Evolutionary conservation across 2,113 vertebrate species (phyloP), one percentile per base, ranked within the genome.

Genomic region (Hiodon alosoides): DNA sequence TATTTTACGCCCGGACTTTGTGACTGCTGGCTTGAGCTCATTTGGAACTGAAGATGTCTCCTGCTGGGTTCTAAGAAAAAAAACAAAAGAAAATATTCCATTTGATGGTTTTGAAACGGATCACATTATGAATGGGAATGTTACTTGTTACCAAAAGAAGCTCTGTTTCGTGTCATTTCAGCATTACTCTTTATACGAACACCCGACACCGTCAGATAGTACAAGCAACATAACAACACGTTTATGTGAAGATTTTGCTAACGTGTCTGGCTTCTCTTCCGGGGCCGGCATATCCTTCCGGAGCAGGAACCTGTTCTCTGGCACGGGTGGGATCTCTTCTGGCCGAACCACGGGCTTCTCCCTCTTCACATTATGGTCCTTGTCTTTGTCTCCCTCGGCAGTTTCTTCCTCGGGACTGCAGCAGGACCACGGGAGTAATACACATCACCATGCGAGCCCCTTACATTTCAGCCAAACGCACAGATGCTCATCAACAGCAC

Each of bases 271-370:
- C 48, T 93, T 92, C 64, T 86, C 82, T n/a, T 81, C 86, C 84
- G 89, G 86, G 16, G 83, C 83, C 7, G 95, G 94, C 81, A 91
- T 85, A 79, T 96, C 96, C 83, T 94, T 92, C 78, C 97, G 90
- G 5, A 99, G 90, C 79, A 99, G 87, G 84, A 99, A 99, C 17
- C 96, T 92, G 60, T 99, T 99, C 87, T 98, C 96, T 8, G 97
- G 97, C 79, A 98, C 95, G 0, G 96, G 96, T 67, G 97, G 97
- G 77, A 99, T 98, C 84, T 99, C 97, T 87, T 99, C 97, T 4
- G 94, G 95, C 61, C 97, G 93, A 71, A 99, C 96, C 4, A 97
- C 91, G 0, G 91, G 96, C 78, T 99, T 99, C 76, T 95, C 95
- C 80, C 97, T 92, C 81, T 95, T 97, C 0, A 89, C 85, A 72